A percentile compares a stretch with the other conserved stretches of the same genome.
These are phyloP conservation scores for Himantopus leucocephalus DNA, from an alignment of 2,113 vertebrate species.

Conservation along the genomic window DNA sequence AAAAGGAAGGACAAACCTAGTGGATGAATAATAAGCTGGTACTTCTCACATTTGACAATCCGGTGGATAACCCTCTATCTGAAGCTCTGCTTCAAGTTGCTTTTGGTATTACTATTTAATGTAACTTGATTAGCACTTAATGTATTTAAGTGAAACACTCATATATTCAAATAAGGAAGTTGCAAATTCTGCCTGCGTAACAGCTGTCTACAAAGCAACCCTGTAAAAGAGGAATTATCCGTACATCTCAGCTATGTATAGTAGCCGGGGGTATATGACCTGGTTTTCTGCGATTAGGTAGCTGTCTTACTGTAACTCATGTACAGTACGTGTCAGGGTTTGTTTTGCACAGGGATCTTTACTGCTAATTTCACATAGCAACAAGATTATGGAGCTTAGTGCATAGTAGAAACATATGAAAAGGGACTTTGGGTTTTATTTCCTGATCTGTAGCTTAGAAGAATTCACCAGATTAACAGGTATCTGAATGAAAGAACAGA, in stretches of 20 bases:
- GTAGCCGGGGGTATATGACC: background rate
- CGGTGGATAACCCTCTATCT: background rate
- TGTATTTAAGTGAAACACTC: background rate
- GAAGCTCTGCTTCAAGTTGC: background rate
- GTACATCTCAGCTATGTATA: background rate
- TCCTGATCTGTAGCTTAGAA: background rate
- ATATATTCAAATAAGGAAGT: background rate
- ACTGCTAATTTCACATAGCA: background rate
- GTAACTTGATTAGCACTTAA: background rate
- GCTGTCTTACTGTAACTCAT: background rate
- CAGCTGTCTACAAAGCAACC: background rate
- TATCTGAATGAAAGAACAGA: background rate
- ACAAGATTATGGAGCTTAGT: background rate
- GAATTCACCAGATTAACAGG: background rate
- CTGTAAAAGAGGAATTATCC: background rate
- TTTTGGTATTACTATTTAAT: background rate
- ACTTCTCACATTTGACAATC: background rate
- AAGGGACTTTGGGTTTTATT: background rate
- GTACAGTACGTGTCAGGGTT: background rate
- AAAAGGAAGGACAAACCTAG: background rate
- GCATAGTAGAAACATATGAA: background rate
- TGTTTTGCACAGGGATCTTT: background rate
- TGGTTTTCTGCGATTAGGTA: background rate
- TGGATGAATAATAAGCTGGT: background rate
- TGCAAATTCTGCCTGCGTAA: background rate